Evolutionary conservation across 1,140 invertebrate genomes (phyloP), one percentile per base, ranked within the genome.

Genomic region (Brachionus angularis): DNA sequence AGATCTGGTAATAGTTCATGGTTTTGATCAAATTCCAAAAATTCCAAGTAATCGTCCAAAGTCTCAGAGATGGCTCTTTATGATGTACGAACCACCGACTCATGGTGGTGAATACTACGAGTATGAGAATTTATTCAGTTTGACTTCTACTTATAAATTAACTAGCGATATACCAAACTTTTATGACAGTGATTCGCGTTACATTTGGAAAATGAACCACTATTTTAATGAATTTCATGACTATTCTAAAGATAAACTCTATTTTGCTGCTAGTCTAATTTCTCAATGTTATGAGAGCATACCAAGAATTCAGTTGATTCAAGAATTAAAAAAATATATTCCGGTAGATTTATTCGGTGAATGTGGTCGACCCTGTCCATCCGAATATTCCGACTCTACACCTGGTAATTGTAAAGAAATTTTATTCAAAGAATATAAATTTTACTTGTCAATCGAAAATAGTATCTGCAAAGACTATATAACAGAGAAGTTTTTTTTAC

Each of bases 371-470:
- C 14, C 58, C 8, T 25, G 39, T 10, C 46, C 71, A 8, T 74
- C 73, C 21, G 49, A 10, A 8, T 33, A 47, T 33, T n/a, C n/a
- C n/a, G n/a, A n/a, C n/a, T n/a, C n/a, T n/a, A n/a, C n/a, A n/a
- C n/a, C n/a, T n/a, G 16, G 8, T 21, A n/a, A n/a, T 58, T 73
- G 72, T 61, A 18, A 36, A 12, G 10, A 61, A 36, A 58, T 55
- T 33, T 21, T 73, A 5, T 39, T 49, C 16, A 50, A 73, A 8
- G 47, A 52, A 21, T 77, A 77, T 50, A 77, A 77, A 73, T 77
- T 76, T 52, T 73, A 75, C 62, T 47, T 78, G 34, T 55, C 77
- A 5, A 77, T 78, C 46, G 77, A 78, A 69, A 77, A 76, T 52
- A 74, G 74, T 16, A 53, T 74, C 8, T 78, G 77, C 36, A 52